Evolutionary conservation across 2,797 vertebrate genomes (phyloP).

Genomic region (Aulostomus chinensis): DNA sequence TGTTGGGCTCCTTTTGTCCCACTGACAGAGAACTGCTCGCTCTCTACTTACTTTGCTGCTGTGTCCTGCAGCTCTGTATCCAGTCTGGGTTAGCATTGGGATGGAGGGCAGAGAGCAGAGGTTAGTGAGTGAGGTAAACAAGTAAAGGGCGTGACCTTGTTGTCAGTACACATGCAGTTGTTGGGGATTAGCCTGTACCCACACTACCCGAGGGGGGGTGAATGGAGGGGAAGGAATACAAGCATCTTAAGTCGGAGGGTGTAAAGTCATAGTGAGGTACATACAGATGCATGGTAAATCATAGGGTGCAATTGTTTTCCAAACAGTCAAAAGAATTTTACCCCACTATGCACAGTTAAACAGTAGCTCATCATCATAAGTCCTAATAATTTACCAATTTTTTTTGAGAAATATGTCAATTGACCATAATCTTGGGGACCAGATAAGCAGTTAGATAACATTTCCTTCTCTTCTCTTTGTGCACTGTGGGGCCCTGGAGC

Average conservation of each 20-base stretch:
- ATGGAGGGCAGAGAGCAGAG: conserved; percentile 44
- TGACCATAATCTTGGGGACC: too few relatives aligned
- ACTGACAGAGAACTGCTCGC: not conserved
- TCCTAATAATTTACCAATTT: too few relatives aligned
- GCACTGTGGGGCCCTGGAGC: too few relatives aligned
- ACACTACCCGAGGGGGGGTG: conserved; percentile 7
- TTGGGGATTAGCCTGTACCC: conserved; percentile 18
- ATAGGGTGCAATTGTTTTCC: conserved; percentile 3
- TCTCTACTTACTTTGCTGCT: conserved; percentile 88
- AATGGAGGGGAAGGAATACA: conserved; percentile 15
- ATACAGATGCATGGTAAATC: conserved; percentile 16
- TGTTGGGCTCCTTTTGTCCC: not conserved
- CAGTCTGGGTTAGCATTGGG: conserved; percentile 83
- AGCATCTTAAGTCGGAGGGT: conserved; percentile 11
- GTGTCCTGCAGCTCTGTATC: conserved; percentile 90
- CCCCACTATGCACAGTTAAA: too few relatives aligned
- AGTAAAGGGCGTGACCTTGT: conserved; percentile 59
- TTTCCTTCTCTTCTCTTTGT: too few relatives aligned
- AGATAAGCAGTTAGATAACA: too few relatives aligned
- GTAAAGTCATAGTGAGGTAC: conserved; percentile 8
- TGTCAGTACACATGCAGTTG: conserved; percentile 66
- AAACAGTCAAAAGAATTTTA: too few relatives aligned
- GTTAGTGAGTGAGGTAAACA: conserved; percentile 48
- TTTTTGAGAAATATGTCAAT: too few relatives aligned
- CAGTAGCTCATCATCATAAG: too few relatives aligned